A percentile compares a stretch with the other conserved stretches of the same genome.
Evolutionary conservation across 2,113 vertebrate species (phyloP).

Genomic region (Chunga burmeisteri): DNA sequence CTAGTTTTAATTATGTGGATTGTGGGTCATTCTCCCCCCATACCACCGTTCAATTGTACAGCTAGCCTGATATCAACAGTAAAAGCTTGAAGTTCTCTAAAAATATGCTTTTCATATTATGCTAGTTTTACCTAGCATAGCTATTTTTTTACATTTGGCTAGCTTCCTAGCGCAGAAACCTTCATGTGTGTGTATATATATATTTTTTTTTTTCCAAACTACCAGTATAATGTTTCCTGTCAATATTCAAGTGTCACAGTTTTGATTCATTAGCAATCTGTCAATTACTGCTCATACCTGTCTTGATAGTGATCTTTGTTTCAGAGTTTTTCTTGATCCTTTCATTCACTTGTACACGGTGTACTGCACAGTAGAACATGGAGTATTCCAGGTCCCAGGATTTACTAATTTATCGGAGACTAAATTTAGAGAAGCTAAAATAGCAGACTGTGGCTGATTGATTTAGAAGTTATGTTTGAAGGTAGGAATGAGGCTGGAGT

Average conservation of each 20-base stretch:
- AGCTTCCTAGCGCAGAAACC: not conserved
- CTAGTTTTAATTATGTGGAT: not conserved
- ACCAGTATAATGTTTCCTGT: not conserved
- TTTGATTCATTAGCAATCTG: not conserved
- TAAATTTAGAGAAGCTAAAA: not conserved
- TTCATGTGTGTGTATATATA: not conserved
- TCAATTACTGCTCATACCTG: not conserved
- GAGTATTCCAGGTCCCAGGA: not conserved
- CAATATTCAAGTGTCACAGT: not conserved
- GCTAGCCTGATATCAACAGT: not conserved
- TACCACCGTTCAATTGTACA: not conserved
- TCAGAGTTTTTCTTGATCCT: not conserved
- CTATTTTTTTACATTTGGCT: not conserved
- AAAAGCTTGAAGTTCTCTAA: not conserved
- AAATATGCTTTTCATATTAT: not conserved
- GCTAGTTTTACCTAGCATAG: not conserved
- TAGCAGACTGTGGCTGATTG: not conserved
- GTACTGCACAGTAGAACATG: not conserved
- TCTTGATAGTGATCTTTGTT: not conserved
- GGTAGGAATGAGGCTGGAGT: not conserved
- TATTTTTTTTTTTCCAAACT: not conserved
- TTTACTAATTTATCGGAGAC: not conserved
- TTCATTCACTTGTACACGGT: not conserved
- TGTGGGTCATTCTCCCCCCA: not conserved
- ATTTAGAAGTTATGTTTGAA: not conserved